phyloP scores from a whole-genome alignment of 2,797 vertebrate genomes.

The Acanthornis magna region DNA sequence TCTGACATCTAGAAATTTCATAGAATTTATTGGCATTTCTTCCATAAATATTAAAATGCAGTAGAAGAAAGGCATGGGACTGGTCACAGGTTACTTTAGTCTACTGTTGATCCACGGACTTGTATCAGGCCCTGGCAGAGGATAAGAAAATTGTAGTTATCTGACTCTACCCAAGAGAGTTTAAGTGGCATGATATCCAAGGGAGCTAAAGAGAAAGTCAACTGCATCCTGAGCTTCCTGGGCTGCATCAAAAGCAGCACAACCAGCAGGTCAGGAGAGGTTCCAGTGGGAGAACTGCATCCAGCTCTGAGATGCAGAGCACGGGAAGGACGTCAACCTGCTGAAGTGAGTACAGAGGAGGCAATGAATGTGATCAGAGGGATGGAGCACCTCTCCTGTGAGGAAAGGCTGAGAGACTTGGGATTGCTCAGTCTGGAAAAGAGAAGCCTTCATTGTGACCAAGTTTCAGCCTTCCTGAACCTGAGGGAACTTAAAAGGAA shows the following conservation, averaged over 20 bases:
- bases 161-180: background rate
- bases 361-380: background rate
- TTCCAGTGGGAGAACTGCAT: background rate
- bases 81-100: background rate
- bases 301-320: background rate
- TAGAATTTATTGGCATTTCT: background rate
- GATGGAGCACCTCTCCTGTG: background rate
- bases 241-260: background rate
- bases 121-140: background rate
- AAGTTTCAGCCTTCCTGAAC: background rate
- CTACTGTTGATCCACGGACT: background rate
- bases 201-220: background rate
- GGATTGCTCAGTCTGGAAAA: background rate
- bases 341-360: background rate
- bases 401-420: background rate
- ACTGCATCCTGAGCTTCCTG: background rate
- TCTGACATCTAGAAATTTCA: background rate
- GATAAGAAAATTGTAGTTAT: background rate
- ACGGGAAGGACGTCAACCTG: background rate
- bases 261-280: background rate
- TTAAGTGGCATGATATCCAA: background rate
- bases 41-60: background rate
- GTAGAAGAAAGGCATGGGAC: background rate
- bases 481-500: background rate
- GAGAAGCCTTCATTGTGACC: background rate